Evolutionary conservation across 2,797 vertebrate genomes (phyloP), one percentile per base, ranked within the genome.

Genomic region (Bradypus variegatus): DNA sequence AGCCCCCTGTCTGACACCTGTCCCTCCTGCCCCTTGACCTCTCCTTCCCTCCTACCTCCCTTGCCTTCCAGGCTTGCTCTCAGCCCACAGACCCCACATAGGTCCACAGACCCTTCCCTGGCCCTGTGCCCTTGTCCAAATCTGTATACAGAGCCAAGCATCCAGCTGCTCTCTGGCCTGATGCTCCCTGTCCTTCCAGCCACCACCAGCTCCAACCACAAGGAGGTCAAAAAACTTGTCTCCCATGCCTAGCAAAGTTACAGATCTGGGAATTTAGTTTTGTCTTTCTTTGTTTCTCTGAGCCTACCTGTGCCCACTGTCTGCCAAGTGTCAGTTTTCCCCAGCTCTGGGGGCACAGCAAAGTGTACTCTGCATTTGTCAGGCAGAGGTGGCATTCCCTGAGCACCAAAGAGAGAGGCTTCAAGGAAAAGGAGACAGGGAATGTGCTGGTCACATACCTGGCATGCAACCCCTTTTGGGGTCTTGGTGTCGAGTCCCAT

Each of bases 391-490:
- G 89, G 86, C 92, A 93, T 96, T 91, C 91, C 93, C 33, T 81
- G 81, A 91, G 82, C 41, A 65, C 94, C 36, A 23, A 94, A 92
- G 90, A 95, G 92, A 95, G 95, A 97, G 96, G 45, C 29, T 45
- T 77, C 23, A 95, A 94, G 95, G 96, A 78, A 7, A 85, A 96
- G 41, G 36, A 62, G 45, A n/a, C 69, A 62, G 53, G 14, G 48
- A 67, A 58, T 15, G 9, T 11, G 0, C 69, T 85, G 53, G 15
- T 5, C 3, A 10, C 27, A 16, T 21, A 33, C 14, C 23, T 80
- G 4, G 48, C 13, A 60, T 91, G 82, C 90, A 94, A n/a, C 53
- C 33, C 91, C 95, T 78, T 64, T 45, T 76, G 91, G 91, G 91
- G 33, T 88, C 83, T 93, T 94, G 90, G 86, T 91, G 94, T 79